phyloP scores from a whole-genome alignment of 92 coral and sea anemone species.

The Parazoanthus swiftii region DNA sequence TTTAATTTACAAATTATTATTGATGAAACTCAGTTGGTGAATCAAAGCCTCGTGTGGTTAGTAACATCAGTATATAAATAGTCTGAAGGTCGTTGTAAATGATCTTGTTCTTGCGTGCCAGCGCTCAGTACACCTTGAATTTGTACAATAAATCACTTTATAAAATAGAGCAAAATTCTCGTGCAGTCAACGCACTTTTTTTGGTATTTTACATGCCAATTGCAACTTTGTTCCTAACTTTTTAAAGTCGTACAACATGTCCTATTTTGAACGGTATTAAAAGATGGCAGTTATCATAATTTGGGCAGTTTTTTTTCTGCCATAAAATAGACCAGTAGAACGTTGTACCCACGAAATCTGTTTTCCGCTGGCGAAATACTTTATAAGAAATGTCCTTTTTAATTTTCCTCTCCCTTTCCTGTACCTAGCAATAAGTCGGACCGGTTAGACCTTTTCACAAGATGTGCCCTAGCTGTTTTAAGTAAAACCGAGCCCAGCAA shows the following conservation, averaged over 20 bases:
- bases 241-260: background rate
- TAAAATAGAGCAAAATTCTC: background rate
- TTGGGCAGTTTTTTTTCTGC: background rate
- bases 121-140: background rate
- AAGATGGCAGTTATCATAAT: no score
- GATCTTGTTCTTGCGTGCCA: background rate
- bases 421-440: background rate
- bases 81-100: background rate
- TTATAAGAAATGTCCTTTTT: background rate
- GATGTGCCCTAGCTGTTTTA: background rate
- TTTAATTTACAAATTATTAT: background rate
- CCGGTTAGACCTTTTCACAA: background rate
- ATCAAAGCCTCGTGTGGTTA: background rate
- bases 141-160: no score
- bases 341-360: background rate
- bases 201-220: background rate
- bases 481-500: background rate
- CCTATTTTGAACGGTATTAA: background rate
- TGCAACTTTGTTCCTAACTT: background rate
- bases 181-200: background rate
- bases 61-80: background rate
- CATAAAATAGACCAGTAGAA: background rate
- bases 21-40: background rate
- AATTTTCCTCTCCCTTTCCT: background rate
- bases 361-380: background rate